Evolutionary conservation across 2,888 invertebrate species (phyloP), one percentile per base, ranked within the genome.

Genomic region (Tetranychus piercei): DNA sequence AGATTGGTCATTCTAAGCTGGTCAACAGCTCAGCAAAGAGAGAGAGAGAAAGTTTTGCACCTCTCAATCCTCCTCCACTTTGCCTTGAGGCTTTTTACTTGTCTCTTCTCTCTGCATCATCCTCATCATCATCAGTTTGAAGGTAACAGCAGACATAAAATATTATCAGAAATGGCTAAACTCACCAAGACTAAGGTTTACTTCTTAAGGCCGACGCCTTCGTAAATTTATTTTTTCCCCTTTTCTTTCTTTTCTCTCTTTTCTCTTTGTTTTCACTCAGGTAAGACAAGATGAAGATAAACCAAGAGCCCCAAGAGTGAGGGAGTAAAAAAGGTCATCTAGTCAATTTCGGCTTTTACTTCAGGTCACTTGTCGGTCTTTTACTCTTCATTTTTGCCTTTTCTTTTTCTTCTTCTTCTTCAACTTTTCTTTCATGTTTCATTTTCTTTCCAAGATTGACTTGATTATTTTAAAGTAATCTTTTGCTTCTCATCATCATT

Each of bases 291-390:
- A 69, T 23, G 34, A 69, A 6, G 20, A 69, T 22, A 8, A 69
- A 20, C 20, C 22, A 69, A 69, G 34, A 69, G 69, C 34, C 20
- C 20, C 22, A 69, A 69, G 69, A 69, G 69, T 23, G 22, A 69
- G 22, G 34, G 69, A 67, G 69, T 22, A 69, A 69, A 69, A 69
- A 69, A 69, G 34, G 34, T 69, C 69, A 69, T 55, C 55, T 55
- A 55, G 55, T 55, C 15, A 55, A 55, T 55, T 55, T 15, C 11
- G 55, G 55, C 15, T 55, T 15, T 55, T 15, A 55, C 55, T 55
- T 55, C 55, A 55, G 55, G 15, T 55, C 55, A 55, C 55, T 55
- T 55, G 55, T 55, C 55, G 55, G 55, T 15, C 55, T 55, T 55
- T 55, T 55, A 55, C 15, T 55, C 55, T 55, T 55, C 6, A 34